A percentile compares a stretch with the other conserved stretches of the same genome.
phyloP scores from a whole-genome alignment of 2,888 invertebrate species.

The Rhabditoides inermis region DNA sequence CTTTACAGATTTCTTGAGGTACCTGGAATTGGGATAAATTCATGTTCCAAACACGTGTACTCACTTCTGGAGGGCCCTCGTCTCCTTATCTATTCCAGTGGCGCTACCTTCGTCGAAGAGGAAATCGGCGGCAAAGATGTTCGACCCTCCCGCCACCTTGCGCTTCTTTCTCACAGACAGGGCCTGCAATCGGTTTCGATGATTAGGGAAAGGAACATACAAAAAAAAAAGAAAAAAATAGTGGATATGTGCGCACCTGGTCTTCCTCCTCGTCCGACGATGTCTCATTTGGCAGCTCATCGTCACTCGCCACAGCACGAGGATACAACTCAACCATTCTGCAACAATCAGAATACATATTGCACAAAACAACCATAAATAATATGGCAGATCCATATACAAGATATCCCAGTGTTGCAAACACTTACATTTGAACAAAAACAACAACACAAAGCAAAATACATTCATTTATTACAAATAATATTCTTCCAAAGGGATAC shows the following conservation, averaged over 20 bases:
- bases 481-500: too few species aligned
- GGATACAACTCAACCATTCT: slow-evolving; percentile 21
- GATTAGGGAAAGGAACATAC: too few species aligned
- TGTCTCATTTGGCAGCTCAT: slow-evolving; percentile 24
- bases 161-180: slow-evolving; percentile 34
- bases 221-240: too few species aligned
- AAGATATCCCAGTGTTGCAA: too few species aligned
- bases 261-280: slow-evolving; percentile 21
- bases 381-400: too few species aligned
- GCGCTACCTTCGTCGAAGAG: slow-evolving; percentile 20
- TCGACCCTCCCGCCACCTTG: slow-evolving; percentile 32
- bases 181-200: slow-evolving; percentile 22
- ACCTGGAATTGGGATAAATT: slow-evolving; percentile 11
- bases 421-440: too few species aligned
- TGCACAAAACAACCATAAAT: too few species aligned
- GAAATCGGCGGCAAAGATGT: slow-evolving; percentile 32
- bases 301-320: slow-evolving; percentile 31
- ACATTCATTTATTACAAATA: too few species aligned
- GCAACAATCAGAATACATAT: too few species aligned
- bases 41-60: not conserved
- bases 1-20: slow-evolving; percentile 36
- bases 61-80: slow-evolving; percentile 25
- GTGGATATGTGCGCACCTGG: too few species aligned
- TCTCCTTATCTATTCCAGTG: slow-evolving; percentile 18
- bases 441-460: too few species aligned